Conservation (phyloP, 2,888 invertebrate genomes). For the Abrostola tripartita region DNA sequence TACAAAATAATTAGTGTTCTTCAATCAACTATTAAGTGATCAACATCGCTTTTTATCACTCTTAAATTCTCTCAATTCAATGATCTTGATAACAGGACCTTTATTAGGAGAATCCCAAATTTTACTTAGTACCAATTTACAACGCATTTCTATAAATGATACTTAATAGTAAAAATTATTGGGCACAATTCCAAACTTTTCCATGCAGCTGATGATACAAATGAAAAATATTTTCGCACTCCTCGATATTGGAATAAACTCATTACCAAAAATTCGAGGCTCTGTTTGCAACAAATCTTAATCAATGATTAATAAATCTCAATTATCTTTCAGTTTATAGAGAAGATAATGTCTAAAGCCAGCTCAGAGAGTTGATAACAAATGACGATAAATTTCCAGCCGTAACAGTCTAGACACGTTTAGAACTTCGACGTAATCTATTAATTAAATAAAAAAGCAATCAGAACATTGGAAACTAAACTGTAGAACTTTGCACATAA, state of each 20-base stretch:
- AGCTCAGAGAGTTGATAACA: constrained; percentile 13
- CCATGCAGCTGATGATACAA: neutral
- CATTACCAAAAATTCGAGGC: neutral
- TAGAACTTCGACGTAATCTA: constrained; percentile 20
- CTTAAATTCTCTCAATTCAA: too few relatives aligned
- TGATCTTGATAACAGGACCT: too few relatives aligned
- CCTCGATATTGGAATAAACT: neutral
- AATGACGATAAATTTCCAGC: constrained; percentile 23
- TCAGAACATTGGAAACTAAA: neutral
- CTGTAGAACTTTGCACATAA: rapidly evolving
- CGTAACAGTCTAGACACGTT: constrained; percentile 11
- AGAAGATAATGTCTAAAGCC: constrained; percentile 11
- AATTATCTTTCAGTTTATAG: constrained; percentile 13
- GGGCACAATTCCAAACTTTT: neutral
- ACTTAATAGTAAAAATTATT: neutral
- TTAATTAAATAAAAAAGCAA: constrained; percentile 9
- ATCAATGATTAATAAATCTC: constrained; percentile 3
- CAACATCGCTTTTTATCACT: too few relatives aligned
- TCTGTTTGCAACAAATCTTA: neutral
- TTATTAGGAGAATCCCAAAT: neutral
- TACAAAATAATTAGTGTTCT: too few relatives aligned
- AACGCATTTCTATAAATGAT: neutral
- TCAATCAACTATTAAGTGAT: too few relatives aligned
- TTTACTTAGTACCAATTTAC: neutral
- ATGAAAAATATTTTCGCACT: neutral